phyloP scores from a whole-genome alignment of 2,888 invertebrate species.

The Coelopa pilipes region DNA sequence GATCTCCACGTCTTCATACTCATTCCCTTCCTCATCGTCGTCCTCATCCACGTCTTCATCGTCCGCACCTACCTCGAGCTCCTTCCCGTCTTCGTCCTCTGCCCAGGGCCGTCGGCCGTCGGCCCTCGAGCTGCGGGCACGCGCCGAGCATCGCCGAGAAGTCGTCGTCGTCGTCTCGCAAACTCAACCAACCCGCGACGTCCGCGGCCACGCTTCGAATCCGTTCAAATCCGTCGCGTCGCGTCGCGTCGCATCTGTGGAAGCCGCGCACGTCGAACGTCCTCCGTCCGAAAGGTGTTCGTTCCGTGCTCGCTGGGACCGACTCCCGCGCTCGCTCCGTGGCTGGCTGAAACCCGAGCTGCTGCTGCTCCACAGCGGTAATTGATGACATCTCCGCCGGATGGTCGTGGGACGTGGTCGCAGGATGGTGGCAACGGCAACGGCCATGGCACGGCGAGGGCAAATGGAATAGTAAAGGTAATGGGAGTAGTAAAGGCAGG shows the following conservation, averaged over 20 bases:
- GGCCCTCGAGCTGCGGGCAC: constrained; percentile 30
- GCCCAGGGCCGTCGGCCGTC: no score
- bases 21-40: no score
- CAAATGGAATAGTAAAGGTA: no score
- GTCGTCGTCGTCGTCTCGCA: neutral
- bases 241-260: neutral
- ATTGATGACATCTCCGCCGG: constrained; percentile 27
- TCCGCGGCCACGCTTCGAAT: neutral
- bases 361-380: neutral
- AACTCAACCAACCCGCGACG: neutral
- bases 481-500: no score
- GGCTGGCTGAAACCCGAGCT: constrained; percentile 16
- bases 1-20: neutral
- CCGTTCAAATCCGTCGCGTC: neutral
- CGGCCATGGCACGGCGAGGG: no score
- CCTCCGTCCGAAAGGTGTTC: constrained; percentile 24
- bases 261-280: constrained; percentile 5
- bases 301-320: constrained; percentile 5
- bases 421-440: no score
- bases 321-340: neutral
- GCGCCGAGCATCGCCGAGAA: constrained; percentile 18
- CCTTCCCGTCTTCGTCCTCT: no score
- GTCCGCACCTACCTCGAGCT: no score
- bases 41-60: no score
- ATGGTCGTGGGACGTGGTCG: neutral